phyloP scores from a whole-genome alignment of 2,888 invertebrate genomes.

The Rhaphigaster nebulosa region DNA sequence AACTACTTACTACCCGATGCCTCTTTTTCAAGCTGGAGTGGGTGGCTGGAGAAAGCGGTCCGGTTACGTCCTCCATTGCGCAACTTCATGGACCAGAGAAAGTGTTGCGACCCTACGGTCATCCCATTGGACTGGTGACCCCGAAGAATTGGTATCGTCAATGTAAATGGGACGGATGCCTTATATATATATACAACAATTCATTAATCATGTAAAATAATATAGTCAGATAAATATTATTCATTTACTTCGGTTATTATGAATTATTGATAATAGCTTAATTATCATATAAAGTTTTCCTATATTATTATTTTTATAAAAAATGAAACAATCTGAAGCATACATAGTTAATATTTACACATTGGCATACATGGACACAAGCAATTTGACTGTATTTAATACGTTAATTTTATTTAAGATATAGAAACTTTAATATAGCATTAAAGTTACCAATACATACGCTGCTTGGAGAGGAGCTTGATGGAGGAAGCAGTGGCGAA shows the following conservation, averaged over 20 bases:
- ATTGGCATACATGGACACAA: not conserved
- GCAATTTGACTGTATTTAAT: no score
- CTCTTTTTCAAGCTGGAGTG: not conserved
- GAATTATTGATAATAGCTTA: not conserved
- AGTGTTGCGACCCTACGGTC: conserved; percentile 26
- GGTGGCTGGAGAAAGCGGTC: conserved; percentile 54
- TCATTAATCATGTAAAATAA: not conserved
- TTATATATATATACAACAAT: not conserved
- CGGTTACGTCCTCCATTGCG: conserved; percentile 52
- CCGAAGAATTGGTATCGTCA: not conserved
- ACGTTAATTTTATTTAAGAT: not conserved
- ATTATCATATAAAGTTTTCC: not conserved
- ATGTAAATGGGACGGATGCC: not conserved
- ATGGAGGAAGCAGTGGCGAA: conserved; percentile 50
- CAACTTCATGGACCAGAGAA: conserved; percentile 47
- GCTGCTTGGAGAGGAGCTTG: conserved; percentile 61
- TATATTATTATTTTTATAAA: not conserved
- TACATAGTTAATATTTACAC: not conserved
- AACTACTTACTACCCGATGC: not conserved
- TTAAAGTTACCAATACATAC: conserved; percentile 61
- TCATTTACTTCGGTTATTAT: not conserved
- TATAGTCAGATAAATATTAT: not conserved
- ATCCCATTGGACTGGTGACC: not conserved
- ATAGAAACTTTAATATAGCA: conserved; percentile 30
- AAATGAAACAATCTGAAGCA: not conserved